Evolutionary conservation across 2,888 invertebrate species (phyloP).

Genomic region (Lasioglossum villosulum): DNA sequence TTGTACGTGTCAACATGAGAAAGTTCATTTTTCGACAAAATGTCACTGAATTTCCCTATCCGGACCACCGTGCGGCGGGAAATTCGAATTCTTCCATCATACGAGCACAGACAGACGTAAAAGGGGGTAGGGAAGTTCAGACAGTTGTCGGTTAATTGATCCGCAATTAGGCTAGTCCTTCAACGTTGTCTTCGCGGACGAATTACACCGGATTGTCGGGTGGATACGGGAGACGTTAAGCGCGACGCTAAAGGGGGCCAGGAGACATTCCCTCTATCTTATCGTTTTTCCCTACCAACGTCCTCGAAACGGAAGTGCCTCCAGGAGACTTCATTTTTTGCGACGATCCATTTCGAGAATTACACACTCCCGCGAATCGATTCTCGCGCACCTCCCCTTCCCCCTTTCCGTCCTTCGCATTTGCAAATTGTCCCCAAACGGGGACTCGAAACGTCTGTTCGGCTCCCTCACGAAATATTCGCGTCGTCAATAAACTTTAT

Average conservation of each 20-base stretch:
- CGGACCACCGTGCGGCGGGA: too few relatives aligned
- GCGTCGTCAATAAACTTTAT: not conserved
- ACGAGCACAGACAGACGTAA: not conserved
- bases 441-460: not conserved
- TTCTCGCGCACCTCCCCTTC: not conserved
- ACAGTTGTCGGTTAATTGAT: slow-evolving; percentile 53
- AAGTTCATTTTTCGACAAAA: too few relatives aligned
- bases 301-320: slow-evolving; percentile 16
- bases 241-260: not conserved
- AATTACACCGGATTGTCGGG: slow-evolving; percentile 52
- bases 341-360: slow-evolving; percentile 73
- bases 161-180: slow-evolving; percentile 62
- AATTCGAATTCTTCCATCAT: not conserved
- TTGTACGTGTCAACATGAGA: too few relatives aligned
- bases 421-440: slow-evolving; percentile 40
- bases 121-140: not conserved
- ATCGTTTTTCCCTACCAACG: slow-evolving; percentile 44
- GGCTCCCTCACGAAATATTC: not conserved
- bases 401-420: slow-evolving; percentile 14
- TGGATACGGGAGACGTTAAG: not conserved
- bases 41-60: too few relatives aligned
- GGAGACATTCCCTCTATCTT: slow-evolving; percentile 41
- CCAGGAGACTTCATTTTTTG: slow-evolving; percentile 54
- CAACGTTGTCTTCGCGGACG: slow-evolving; percentile 45
- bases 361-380: slow-evolving; percentile 62